Evolutionary conservation across 2,797 vertebrate species (phyloP).

Genomic region (Lepilemur septentrionalis): DNA sequence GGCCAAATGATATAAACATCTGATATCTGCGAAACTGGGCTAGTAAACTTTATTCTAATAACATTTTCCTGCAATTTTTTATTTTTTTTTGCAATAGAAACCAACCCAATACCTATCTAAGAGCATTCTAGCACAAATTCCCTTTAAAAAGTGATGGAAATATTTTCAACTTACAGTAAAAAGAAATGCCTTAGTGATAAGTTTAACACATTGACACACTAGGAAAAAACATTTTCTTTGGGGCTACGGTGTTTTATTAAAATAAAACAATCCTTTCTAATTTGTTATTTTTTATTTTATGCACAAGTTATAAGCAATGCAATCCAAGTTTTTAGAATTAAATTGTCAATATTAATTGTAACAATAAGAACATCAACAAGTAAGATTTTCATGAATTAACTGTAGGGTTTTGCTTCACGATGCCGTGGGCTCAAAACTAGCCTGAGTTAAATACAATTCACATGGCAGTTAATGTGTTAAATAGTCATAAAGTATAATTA

Average conservation of each 20-base stretch:
- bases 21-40: constrained; percentile 23
- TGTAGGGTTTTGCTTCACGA: no score
- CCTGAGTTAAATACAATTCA: no score
- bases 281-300: no score
- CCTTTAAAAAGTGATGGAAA: background rate
- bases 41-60: constrained; percentile 29
- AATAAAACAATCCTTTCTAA: no score
- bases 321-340: no score
- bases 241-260: no score
- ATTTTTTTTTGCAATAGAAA: constrained; percentile 7
- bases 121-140: background rate
- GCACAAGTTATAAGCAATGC: no score
- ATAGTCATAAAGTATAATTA: background rate
- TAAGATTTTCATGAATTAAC: no score
- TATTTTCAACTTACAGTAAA: constrained; percentile 16
- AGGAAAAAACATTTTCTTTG: no score
- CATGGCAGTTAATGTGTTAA: background rate
- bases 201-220: background rate
- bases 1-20: constrained; percentile 60
- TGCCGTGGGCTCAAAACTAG: no score
- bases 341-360: no score
- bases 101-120: background rate
- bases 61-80: background rate
- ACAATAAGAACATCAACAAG: no score
- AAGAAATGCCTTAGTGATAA: background rate